Conservation (phyloP, 2,797 vertebrate species). For the Manis javanica region DNA sequence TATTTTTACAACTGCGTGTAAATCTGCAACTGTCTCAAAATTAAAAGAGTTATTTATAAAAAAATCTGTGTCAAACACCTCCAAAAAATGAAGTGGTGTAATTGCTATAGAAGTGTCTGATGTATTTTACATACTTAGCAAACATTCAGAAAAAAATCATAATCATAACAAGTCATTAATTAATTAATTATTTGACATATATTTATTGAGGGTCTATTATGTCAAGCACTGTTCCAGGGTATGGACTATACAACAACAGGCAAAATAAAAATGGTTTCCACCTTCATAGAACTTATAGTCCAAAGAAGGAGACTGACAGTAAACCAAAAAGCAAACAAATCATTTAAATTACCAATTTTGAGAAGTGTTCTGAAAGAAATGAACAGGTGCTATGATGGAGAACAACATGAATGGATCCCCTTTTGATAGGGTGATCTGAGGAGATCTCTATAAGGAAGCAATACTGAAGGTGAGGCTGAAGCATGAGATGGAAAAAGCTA, state of each 20-base stretch:
- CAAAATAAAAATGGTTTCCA: neutral
- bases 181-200: neutral
- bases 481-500: neutral
- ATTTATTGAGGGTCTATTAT: neutral
- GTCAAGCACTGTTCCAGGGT: neutral
- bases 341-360: conserved; percentile 12
- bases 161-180: neutral
- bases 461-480: neutral
- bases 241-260: neutral
- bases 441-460: neutral
- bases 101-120: neutral
- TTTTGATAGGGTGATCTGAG: neutral
- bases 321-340: neutral
- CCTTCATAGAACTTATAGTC: neutral
- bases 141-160: neutral
- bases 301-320: neutral
- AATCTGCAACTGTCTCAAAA: neutral
- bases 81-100: neutral
- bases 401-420: neutral
- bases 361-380: neutral
- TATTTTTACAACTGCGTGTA: neutral
- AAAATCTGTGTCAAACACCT: neutral
- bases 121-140: neutral
- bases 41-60: neutral
- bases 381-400: neutral